phyloP scores from a whole-genome alignment of 2,113 vertebrate genomes.

The Collichthys lucidus region DNA sequence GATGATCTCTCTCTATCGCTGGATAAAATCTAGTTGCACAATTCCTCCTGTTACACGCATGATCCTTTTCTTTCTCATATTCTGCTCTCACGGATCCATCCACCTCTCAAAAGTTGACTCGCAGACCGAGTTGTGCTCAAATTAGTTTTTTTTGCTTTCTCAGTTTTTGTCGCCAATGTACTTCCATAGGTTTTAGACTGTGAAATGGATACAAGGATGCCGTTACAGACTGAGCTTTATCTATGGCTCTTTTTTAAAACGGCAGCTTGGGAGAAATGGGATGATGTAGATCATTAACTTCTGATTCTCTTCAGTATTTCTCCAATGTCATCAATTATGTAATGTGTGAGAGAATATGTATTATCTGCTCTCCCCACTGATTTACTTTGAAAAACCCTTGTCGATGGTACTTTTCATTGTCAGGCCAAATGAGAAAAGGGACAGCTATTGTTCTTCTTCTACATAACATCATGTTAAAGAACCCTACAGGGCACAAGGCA shows the following conservation, averaged over 20 bases:
- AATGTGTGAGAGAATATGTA: constrained; percentile 47
- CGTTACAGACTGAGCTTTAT: constrained; percentile 33
- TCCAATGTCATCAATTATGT: constrained; percentile 64
- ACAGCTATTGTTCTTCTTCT: neutral
- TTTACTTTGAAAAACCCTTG: constrained; percentile 33
- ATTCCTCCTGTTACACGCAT: neutral
- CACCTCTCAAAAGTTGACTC: neutral
- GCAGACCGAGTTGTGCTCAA: neutral
- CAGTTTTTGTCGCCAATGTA: neutral
- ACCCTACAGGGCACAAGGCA: neutral
- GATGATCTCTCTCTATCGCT: too few species aligned
- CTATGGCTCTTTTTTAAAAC: constrained; percentile 40
- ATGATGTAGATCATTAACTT: constrained; percentile 72
- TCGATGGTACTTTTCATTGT: constrained; percentile 21
- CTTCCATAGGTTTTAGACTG: constrained; percentile 14
- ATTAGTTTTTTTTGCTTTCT: constrained; percentile 4
- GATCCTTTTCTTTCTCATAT: too few species aligned
- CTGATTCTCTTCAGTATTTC: constrained; percentile 62
- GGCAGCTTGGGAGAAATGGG: constrained; percentile 57
- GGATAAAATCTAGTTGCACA: neutral
- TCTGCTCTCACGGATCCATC: neutral
- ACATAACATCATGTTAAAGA: neutral
- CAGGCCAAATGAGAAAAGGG: constrained; percentile 14
- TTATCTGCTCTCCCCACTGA: constrained; percentile 42
- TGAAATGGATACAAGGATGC: constrained; percentile 47